phyloP scores from a whole-genome alignment of 2,113 vertebrate genomes.

The Panthera uncia region DNA sequence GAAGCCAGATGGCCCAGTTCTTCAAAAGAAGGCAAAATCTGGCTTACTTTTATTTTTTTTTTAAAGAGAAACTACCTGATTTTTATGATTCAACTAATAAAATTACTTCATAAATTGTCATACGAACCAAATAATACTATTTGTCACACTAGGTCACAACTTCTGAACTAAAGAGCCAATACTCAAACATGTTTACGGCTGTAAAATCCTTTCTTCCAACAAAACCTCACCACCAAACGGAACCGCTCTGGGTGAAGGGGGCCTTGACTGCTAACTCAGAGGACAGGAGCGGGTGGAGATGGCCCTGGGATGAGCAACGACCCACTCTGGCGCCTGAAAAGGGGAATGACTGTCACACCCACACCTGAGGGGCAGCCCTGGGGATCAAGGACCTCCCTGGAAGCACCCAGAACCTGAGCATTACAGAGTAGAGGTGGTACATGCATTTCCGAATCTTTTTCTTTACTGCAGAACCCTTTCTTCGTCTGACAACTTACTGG shows the following conservation, averaged over 20 bases:
- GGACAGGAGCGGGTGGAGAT: not conserved
- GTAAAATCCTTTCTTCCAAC: conserved; percentile 6
- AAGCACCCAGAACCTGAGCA: not conserved
- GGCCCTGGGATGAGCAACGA: not conserved
- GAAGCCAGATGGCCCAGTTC: not conserved
- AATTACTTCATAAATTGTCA: not conserved
- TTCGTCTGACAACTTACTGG: not conserved
- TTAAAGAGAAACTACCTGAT: not conserved
- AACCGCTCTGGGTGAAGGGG: too few species aligned
- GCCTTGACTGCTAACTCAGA: not conserved
- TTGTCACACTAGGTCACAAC: not conserved
- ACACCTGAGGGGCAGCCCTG: accelerated
- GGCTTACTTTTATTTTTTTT: not conserved
- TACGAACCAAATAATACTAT: not conserved
- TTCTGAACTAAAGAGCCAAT: not conserved
- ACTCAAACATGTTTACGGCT: not conserved
- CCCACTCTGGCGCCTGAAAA: too few species aligned
- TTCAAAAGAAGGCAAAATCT: not conserved
- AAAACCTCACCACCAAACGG: not conserved
- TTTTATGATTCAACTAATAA: not conserved
- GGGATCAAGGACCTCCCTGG: accelerated
- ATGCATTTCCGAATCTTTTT: not conserved
- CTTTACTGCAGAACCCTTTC: not conserved
- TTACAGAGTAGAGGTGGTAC: not conserved
- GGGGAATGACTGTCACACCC: too few species aligned